Percentiles rank a stretch among this genome's conserved stretches.
These are phyloP conservation scores for Ceyx melanurus DNA, from an alignment of 2,113 vertebrate genomes.

Conservation along the genomic window DNA sequence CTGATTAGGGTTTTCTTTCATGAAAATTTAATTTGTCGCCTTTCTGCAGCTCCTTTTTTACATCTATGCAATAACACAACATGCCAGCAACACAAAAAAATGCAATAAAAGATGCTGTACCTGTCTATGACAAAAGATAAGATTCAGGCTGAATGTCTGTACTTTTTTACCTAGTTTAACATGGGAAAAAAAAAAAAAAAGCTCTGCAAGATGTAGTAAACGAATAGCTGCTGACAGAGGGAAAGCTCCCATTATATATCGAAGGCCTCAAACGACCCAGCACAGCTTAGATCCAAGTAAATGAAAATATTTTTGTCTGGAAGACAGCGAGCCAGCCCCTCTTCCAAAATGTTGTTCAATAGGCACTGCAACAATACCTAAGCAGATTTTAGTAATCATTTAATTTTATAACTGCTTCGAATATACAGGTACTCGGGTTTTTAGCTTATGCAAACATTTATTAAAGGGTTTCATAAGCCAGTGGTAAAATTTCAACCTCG, in stretches of 20 bases:
- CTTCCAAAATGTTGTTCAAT: not conserved
- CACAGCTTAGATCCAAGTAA: not conserved
- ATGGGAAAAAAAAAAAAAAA: not conserved
- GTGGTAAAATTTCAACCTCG: conserved; percentile 24
- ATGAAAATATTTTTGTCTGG: not conserved
- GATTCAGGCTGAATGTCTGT: not conserved
- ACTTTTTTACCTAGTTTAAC: conserved; percentile 29
- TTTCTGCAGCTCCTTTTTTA: conserved; percentile 64
- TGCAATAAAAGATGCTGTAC: conserved; percentile 15
- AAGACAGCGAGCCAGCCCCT: not conserved
- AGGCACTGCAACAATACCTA: not conserved
- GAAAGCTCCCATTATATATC: not conserved
- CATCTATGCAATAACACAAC: conserved; percentile 47
- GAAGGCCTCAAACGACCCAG: not conserved
- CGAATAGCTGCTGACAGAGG: not conserved
- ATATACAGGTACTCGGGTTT: not conserved
- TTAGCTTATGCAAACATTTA: conserved; percentile 14
- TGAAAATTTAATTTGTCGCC: conserved; percentile 82
- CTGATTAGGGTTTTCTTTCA: conserved; percentile 83
- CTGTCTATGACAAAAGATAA: conserved; percentile 1
- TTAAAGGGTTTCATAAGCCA: conserved; percentile 42
- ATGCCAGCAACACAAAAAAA: conserved; percentile 32
- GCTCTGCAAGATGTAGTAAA: not conserved
- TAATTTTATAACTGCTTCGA: not conserved
- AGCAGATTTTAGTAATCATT: not conserved